Evolutionary conservation across 1,140 invertebrate species (phyloP), one percentile per base, ranked within the genome.

Genomic region (Neodiprion pinetum): DNA sequence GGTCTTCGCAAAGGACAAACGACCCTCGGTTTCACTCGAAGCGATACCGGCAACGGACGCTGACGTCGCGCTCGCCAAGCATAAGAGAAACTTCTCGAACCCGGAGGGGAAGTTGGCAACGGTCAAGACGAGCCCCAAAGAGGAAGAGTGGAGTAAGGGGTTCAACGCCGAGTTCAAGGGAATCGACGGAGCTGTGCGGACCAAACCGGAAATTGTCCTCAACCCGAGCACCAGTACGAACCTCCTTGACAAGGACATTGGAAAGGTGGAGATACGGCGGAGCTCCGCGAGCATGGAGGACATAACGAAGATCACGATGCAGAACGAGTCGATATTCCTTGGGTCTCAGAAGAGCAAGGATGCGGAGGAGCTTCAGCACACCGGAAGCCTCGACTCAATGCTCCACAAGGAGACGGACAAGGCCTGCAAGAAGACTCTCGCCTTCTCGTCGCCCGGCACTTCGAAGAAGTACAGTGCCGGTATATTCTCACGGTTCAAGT

Each of bases 241-340:
- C 9, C 76, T 80, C 4, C 65, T 82, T 1, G 79, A 84, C 17
- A 14, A 71, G 70, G 48, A 49, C 9, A 71, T 82, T 12, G 82
- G 80, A 1, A 88, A 87, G 61, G 75, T 88, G 8, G 87, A 88
- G 70, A 89, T 89, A 23, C 77, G 88, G 12, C 79, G 87, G 11
- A 89, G 88, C 69, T 88, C 87, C 0, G 88, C 87, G 1, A 88
- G 87, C 48, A 89, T 88, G 88, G 88, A 89, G 72, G 87, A 88
- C 53, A 89, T 88, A 48, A 87, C 87, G 12, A 87, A 88, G 72
- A 89, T 88, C 28, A 82, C 83, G 1, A 89, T 88, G 49, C 84
- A 87, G 66, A 82, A 82, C 2, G 87, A 88, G 23, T 21, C 75
- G 3, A 76, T 71, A 1, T 72, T 84, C n/a, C 48, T 87, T 4